Base-by-base conservation (phyloP, 2,888 invertebrate species). In the Epinotia nisella region DNA sequence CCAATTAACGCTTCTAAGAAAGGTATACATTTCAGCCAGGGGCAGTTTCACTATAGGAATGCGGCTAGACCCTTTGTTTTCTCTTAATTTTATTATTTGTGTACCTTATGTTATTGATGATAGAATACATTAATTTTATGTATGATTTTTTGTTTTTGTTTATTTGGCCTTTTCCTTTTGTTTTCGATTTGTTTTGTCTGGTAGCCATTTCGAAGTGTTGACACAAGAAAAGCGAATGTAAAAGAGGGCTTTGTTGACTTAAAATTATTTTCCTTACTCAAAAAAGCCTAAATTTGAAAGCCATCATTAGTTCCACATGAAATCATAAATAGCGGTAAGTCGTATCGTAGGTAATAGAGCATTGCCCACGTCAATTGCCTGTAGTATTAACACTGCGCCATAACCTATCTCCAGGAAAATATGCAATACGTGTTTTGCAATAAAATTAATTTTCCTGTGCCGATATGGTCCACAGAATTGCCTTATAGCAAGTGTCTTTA, bases 111-210 rank as follows among this genome's bases (percentile, higher is more conserved):
- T 93, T 93, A 93, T 93, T 91, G 92, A 92, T 90, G 86, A 93
- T 93, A 93, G 91, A 93, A 92, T 93, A 93, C 93, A 93, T 86
- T 93, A 90, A 92, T 92, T 93, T 92, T 93, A 93, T 93, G 93
- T 93, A 93, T 91, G 90, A 84, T 87, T 87, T 86, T 89, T 92
- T 91, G 88, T 85, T 89, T 72, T 90, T 90, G 79, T 80, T 80
- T 84, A 87, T 86, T 85, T 83, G 82, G 82, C 80, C 82, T 81
- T 83, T 84, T 83, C 78, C 78, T 82, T 81, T 80, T 83, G 81
- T 81, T 78, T 80, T 71, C 55, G 71, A 76, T 75, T 70, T 70
- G 74, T 78, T 75, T 74, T 11, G 59, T 29, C 35, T 9, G 35
- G 35, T 61, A 70, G 61, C 74, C 24, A 56, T 71, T 17, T 19